phyloP scores from a whole-genome alignment of 1,140 invertebrate genomes.

The Zaprionus gabonicus region DNA sequence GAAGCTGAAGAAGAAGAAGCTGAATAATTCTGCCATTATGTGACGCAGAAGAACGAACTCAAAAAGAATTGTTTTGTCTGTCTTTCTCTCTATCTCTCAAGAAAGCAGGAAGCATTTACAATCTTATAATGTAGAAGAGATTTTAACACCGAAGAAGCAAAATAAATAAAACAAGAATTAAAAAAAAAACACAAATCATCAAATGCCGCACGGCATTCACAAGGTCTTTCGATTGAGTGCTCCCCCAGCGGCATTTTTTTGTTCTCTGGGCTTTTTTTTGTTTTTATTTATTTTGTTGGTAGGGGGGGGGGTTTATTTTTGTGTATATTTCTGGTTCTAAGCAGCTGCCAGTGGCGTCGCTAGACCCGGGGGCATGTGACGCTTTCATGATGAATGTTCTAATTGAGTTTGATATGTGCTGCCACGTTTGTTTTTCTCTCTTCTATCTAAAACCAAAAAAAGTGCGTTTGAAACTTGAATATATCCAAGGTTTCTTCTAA shows the following conservation, averaged over 20 bases:
- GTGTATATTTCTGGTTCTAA: slow-evolving; percentile 57
- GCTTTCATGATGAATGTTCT: slow-evolving; percentile 48
- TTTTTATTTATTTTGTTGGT: slow-evolving; percentile 9
- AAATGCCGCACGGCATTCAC: slow-evolving; percentile 67
- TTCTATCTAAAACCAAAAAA: not conserved
- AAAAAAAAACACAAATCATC: slow-evolving; percentile 34
- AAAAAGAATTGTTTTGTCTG: slow-evolving; percentile 37
- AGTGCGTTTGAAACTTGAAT: slow-evolving; percentile 30
- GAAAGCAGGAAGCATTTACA: slow-evolving; percentile 31
- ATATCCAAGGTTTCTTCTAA: slow-evolving; percentile 42
- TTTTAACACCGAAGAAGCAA: not conserved
- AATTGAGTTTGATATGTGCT: slow-evolving; percentile 58
- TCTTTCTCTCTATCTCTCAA: slow-evolving; percentile 20
- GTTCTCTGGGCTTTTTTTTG: slow-evolving; percentile 19
- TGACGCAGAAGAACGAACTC: slow-evolving; percentile 33
- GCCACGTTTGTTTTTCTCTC: slow-evolving; percentile 8
- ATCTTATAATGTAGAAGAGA: slow-evolving; percentile 31
- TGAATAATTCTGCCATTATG: slow-evolving; percentile 28
- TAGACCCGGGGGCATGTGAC: slow-evolving; percentile 37
- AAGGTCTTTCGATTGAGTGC: slow-evolving; percentile 63
- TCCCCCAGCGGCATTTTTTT: slow-evolving; percentile 29
- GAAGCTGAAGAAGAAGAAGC: slow-evolving; percentile 15
- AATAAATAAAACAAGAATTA: not conserved
- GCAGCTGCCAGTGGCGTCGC: slow-evolving; percentile 35
- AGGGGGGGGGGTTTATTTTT: slow-evolving; percentile 23